Conservation (phyloP, 2,888 invertebrate species). For the Lasioglossum calceatum region DNA sequence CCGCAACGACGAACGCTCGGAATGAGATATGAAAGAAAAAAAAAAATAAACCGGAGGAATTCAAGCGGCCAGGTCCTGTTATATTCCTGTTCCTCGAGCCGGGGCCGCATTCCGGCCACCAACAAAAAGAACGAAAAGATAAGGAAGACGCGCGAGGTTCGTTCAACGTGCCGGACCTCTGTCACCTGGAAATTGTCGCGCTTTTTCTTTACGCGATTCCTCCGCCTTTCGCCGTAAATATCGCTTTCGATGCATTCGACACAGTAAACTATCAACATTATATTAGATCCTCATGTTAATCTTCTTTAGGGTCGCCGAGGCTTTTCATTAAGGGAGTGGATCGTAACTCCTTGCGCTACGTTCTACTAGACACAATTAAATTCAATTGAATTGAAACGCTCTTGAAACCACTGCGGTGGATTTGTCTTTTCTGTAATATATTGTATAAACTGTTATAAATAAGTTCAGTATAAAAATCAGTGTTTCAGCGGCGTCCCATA, state of each 20-base stretch:
- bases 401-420: neutral
- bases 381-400: neutral
- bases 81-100: neutral
- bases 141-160: slow-evolving; percentile 4
- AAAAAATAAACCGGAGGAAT: neutral
- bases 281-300: neutral
- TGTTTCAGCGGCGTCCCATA: neutral
- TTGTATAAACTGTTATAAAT: neutral
- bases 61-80: neutral
- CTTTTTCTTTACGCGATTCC: neutral
- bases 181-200: slow-evolving; percentile 5
- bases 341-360: neutral
- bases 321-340: neutral
- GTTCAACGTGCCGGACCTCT: slow-evolving; percentile 1
- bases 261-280: neutral
- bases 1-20: neutral
- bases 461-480: neutral
- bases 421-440: neutral
- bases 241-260: neutral
- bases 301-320: neutral
- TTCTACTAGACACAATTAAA: neutral
- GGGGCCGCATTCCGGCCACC: neutral
- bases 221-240: neutral
- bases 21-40: neutral
- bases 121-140: neutral